These are phyloP conservation scores for Saccostrea glomerata DNA, from an alignment of 1,140 invertebrate genomes.

Conservation along the genomic window DNA sequence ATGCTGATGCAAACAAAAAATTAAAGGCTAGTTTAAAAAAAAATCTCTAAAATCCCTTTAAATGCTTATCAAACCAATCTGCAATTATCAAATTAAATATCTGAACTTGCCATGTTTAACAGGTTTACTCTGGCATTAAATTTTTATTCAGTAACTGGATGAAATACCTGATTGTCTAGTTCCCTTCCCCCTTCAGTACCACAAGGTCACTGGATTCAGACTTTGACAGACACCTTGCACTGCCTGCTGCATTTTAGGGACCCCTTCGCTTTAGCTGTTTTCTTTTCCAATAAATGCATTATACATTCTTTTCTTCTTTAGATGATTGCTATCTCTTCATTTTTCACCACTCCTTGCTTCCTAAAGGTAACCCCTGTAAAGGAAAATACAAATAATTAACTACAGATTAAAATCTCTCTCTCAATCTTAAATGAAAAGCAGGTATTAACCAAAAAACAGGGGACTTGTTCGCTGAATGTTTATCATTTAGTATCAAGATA, in stretches of 20 bases:
- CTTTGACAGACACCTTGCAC: neutral
- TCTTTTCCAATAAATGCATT: too few relatives aligned
- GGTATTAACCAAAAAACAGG: neutral
- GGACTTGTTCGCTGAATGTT: too few relatives aligned
- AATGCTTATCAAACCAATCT: neutral
- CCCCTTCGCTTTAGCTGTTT: neutral
- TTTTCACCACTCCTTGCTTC: constrained; percentile 1
- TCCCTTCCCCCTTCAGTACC: neutral
- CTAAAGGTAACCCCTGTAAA: neutral
- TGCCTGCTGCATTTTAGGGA: neutral
- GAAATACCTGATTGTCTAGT: constrained; percentile 5
- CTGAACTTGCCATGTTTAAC: neutral
- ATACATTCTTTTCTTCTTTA: neutral
- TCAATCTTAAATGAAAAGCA: neutral
- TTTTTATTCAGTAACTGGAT: neutral
- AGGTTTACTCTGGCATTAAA: constrained; percentile 2
- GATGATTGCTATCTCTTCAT: neutral
- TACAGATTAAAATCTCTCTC: neutral
- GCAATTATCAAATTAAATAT: constrained; percentile 13
- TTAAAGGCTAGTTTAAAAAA: neutral
- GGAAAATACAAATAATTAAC: constrained; percentile 1
- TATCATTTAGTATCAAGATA: too few relatives aligned
- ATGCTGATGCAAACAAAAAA: neutral
- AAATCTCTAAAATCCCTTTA: neutral
- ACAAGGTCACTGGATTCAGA: neutral